Percentiles rank a stretch among this genome's conserved stretches.
phyloP scores from a whole-genome alignment of 2,113 vertebrate species.

The Catagonus wagneri region DNA sequence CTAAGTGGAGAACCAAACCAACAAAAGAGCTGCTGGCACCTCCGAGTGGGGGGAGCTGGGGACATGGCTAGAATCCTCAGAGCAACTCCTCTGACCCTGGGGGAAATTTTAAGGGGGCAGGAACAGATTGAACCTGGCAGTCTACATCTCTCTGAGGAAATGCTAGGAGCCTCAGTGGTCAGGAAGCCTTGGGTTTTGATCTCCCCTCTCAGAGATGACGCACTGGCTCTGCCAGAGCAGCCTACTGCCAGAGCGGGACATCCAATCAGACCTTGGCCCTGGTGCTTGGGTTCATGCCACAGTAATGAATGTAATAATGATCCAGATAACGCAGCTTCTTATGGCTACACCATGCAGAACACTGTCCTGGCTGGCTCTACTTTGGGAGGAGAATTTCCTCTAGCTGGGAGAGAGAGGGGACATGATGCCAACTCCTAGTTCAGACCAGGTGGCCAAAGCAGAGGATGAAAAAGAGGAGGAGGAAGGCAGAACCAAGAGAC shows the following conservation, averaged over 20 bases:
- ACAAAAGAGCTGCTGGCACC: conserved; percentile 66
- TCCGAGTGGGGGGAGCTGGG: conserved; percentile 6
- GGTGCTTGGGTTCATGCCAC: background rate
- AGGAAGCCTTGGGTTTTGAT: background rate
- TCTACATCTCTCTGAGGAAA: conserved; percentile 49
- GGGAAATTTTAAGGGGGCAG: conserved; percentile 14
- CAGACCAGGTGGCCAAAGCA: background rate
- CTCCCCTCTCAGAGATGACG: background rate
- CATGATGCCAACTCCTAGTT: background rate
- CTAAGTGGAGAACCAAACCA: conserved; percentile 77
- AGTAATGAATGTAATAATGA: background rate
- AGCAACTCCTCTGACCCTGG: background rate
- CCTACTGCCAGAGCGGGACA: background rate
- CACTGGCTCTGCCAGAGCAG: background rate
- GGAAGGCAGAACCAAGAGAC: background rate
- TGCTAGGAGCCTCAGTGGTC: background rate
- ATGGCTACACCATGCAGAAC: background rate
- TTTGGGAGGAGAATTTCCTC: background rate
- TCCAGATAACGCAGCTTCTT: background rate
- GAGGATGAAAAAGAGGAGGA: background rate
- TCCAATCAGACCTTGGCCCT: conserved; percentile 23
- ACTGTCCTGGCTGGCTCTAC: background rate
- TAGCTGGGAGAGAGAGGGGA: background rate
- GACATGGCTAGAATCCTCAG: conserved; percentile 41
- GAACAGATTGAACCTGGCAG: background rate